Conservation (phyloP, 2,797 vertebrate genomes). For the Rhinogobio ventralis region DNA sequence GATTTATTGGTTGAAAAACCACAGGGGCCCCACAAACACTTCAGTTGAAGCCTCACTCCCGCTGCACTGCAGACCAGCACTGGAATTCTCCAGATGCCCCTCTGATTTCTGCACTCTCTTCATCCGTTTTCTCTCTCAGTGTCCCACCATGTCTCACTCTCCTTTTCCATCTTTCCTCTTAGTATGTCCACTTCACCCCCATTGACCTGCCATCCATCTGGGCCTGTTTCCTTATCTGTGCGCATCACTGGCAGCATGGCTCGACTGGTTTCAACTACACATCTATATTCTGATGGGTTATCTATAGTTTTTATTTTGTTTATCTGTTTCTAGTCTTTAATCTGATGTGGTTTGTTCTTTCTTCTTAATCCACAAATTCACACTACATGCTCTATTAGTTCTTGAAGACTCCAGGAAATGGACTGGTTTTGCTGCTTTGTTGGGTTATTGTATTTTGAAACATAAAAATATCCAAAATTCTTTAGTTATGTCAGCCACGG, state of each 20-base stretch:
- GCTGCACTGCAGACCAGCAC: slow-evolving; percentile 63
- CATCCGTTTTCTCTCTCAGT: slow-evolving; percentile 40
- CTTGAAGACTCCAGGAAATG: not conserved
- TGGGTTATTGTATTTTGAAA: not conserved
- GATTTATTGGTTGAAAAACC: slow-evolving; percentile 83
- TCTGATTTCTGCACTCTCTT: slow-evolving; percentile 35
- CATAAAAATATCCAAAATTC: not conserved
- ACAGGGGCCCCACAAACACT: slow-evolving; percentile 79
- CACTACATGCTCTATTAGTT: not conserved
- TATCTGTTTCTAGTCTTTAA: not conserved
- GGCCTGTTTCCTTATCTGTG: slow-evolving; percentile 51
- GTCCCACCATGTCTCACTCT: slow-evolving; percentile 35
- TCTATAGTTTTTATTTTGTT: not conserved
- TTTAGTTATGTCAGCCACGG: not conserved
- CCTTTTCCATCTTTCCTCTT: slow-evolving; percentile 37
- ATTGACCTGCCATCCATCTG: slow-evolving; percentile 46
- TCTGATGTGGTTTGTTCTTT: not conserved
- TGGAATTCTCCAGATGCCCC: slow-evolving; percentile 69
- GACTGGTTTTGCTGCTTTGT: not conserved
- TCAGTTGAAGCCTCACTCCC: slow-evolving; percentile 69
- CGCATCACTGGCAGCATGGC: slow-evolving; percentile 31
- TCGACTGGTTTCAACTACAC: slow-evolving; percentile 37
- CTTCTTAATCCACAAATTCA: not conserved
- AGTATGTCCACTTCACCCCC: slow-evolving; percentile 43
- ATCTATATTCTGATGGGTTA: not conserved